Evolutionary conservation across 2,113 vertebrate genomes (phyloP).

Genomic region (Pogona vitticeps): DNA sequence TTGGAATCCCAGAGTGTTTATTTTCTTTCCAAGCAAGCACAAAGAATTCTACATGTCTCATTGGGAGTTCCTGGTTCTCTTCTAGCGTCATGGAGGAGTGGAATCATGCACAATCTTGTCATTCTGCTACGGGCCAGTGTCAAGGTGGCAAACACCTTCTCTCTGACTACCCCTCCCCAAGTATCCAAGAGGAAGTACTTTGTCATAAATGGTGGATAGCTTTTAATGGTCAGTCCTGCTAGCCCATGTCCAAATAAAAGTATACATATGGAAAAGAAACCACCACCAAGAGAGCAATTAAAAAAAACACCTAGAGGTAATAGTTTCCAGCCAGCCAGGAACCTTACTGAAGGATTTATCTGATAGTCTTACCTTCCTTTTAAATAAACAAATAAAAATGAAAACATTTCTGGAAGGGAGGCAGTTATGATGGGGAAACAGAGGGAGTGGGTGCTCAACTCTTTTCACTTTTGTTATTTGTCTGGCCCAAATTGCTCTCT

Average conservation of each 20-base stretch:
- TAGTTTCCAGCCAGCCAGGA: conserved; percentile 50
- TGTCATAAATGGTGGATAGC: conserved; percentile 34
- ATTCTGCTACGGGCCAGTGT: background rate
- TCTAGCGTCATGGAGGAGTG: background rate
- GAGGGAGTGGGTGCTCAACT: background rate
- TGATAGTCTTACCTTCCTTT: background rate
- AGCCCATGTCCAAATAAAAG: conserved; percentile 8
- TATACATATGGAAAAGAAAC: conserved; percentile 40
- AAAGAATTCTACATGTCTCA: conserved; percentile 11
- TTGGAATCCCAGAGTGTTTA: background rate
- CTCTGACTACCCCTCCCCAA: background rate
- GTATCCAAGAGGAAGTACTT: conserved; percentile 50
- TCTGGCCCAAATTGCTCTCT: background rate
- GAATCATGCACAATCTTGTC: conserved; percentile 19
- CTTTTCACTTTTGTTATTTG: background rate
- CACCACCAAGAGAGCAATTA: conserved; percentile 38
- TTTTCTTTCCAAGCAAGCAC: conserved; percentile 6
- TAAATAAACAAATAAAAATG: background rate
- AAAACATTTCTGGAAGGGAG: too few relatives aligned
- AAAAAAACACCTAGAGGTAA: conserved; percentile 45
- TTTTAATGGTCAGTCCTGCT: conserved; percentile 15
- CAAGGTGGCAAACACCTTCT: conserved; percentile 22
- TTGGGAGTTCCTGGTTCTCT: conserved; percentile 3
- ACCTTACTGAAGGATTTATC: background rate
- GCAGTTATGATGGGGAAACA: too few relatives aligned